Evolutionary conservation across 1,140 invertebrate species (phyloP), one percentile per base, ranked within the genome.

Genomic region (Penaeus indicus): DNA sequence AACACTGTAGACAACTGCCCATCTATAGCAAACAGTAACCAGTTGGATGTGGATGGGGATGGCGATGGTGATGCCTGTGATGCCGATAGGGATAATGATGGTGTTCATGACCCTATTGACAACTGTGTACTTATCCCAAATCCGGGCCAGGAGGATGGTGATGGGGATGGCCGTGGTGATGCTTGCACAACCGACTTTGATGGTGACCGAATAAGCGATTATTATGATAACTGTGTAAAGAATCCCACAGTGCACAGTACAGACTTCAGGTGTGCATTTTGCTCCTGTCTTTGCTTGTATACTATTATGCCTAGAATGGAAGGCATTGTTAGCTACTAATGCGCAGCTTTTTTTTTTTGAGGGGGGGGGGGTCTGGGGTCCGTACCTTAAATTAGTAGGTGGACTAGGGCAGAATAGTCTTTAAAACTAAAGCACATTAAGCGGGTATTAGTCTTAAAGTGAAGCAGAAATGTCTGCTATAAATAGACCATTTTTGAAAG

Each of bases 221-320:
- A 11, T 4, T 0, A 27, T 3, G 80, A 83, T 32, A 61, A 27
- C 22, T 83, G 80, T 27, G n/a, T 61, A 19, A 98, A 99, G 91
- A 98, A 99, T 92, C 97, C 97, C 1, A 95, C 95, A 91, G 97
- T 99, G 85, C 97, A 96, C 93, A 94, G 95, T 1, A 99, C 98
- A 0, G 98, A 99, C 93, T 99, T 99, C 93, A 95, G 95, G 94
- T 95, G 0, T 32, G 32, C 32, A 32, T 32, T 32, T 32, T 32
- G n/a, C 32, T 32, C 32, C 32, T 32, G 32, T 32, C n/a, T n/a
- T n/a, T n/a, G n/a, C n/a, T n/a, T n/a, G n/a, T n/a, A n/a, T n/a
- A n/a, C n/a, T n/a, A n/a, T n/a, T n/a, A n/a, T n/a, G n/a, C n/a
- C n/a, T n/a, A n/a, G n/a, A n/a, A n/a, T n/a, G n/a, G n/a, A n/a